Evolutionary conservation across 2,797 vertebrate genomes (phyloP), one percentile per base, ranked within the genome.

Genomic region (Bradypodion ventrale): DNA sequence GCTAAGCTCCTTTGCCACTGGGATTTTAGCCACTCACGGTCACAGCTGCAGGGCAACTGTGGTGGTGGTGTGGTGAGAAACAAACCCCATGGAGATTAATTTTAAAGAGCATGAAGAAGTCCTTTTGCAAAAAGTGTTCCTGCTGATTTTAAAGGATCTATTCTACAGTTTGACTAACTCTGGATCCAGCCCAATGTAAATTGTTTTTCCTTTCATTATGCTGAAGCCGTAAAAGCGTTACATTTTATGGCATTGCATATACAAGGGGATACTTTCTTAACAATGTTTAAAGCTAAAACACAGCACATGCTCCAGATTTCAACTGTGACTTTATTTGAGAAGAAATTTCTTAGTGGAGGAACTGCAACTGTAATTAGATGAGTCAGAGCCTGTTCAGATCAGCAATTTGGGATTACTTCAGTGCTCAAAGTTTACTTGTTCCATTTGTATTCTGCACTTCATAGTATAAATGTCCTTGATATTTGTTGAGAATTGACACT

Each of bases 401-500:
- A 16, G 62, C 7, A 83, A 42, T n/a, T 75, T 75, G 32, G 35
- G 15, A 40, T 15, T 73, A 75, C 63, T 65, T 83, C 44, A 66
- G 32, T 75, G 44, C 52, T 65, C 37, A 15, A 40, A 74, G 10
- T 65, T 37, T 52, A 37, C 15, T 78, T 42, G 0, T 72, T 65
- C 37, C 4, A 16, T 73, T 52, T 49, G 7, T 19, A 19, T 8
- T 19, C n/a, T 63, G n/a, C 25, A 15, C n/a, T 65, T 65, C n/a
- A 29, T 44, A n/a, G 23, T 29, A 35, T 72, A 46, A 72, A 84
- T 79, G 32, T 25, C 10, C 44, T 62, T 60, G 86, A 0, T 0
- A 75, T 19, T 78, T 68, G 69, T 77, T 44, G 75, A 84, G 2
- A 75, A 87, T 72, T 66, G 75, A 78, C 68, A n/a, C 60, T 10